Evolutionary conservation across 2,113 vertebrate species (phyloP).

Genomic region (Herpailurus yagouaroundi): DNA sequence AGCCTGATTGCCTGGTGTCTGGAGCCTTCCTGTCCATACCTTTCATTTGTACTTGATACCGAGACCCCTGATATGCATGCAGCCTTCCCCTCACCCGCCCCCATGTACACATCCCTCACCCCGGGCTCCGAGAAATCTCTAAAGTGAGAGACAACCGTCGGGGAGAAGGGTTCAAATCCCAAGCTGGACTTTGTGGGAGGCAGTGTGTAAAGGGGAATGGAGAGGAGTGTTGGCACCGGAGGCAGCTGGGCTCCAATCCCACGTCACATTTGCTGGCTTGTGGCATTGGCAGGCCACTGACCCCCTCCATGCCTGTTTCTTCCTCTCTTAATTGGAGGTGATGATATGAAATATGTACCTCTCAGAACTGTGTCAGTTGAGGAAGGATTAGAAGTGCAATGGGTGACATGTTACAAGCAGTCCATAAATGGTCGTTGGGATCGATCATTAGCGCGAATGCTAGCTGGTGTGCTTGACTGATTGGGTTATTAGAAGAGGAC

Average conservation of each 20-base stretch:
- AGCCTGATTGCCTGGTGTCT: neutral
- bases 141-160: neutral
- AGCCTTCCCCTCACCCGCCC: no score
- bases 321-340: neutral
- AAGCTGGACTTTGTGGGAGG: neutral
- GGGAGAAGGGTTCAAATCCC: neutral
- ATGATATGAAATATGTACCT: neutral
- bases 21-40: neutral
- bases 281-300: neutral
- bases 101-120: neutral
- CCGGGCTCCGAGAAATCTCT: neutral
- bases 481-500: neutral
- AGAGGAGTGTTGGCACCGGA: neutral
- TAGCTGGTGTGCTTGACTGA: neutral
- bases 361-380: neutral
- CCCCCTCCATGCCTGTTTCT: neutral
- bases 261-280: neutral
- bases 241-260: neutral
- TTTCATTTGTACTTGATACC: neutral
- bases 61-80: neutral
- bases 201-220: neutral
- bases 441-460: neutral
- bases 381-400: neutral
- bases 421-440: neutral
- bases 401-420: neutral